phyloP scores from a whole-genome alignment of 1,140 invertebrate genomes.

The Drosophila seguyi region DNA sequence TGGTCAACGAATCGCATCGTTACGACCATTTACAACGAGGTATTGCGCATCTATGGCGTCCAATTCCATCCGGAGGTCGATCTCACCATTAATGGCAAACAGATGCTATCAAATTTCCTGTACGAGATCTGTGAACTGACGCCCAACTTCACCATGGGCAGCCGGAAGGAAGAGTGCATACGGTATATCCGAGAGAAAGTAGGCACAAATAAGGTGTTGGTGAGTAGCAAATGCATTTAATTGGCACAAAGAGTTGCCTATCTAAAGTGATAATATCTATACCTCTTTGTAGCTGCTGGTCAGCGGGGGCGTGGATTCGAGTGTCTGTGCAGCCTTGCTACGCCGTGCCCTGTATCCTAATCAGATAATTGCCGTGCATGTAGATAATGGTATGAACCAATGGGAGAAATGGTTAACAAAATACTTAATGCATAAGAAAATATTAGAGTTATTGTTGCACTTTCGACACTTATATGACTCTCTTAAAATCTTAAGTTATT shows the following conservation, averaged over 20 bases:
- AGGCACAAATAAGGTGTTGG: conserved; percentile 96
- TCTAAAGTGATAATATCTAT: not conserved
- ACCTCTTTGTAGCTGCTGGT: conserved; percentile 90
- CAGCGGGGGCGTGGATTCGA: conserved; percentile 99
- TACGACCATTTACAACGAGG: conserved; percentile 96
- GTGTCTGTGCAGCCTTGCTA: conserved; percentile 98
- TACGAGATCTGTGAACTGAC: conserved; percentile 95
- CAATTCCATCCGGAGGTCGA: conserved; percentile 99
- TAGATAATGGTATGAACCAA: conserved; percentile 93
- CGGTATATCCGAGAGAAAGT: conserved; percentile 96
- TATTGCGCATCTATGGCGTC: conserved; percentile 96
- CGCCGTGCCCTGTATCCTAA: conserved; percentile 95
- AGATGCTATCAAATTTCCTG: conserved; percentile 97
- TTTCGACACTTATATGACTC: no score
- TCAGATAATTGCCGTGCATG: conserved; percentile 98
- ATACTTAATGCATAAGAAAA: not conserved
- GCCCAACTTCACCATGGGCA: conserved; percentile 95
- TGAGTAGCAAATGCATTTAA: conserved; percentile 86
- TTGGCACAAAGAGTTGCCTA: not conserved
- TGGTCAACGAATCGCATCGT: conserved; percentile 93
- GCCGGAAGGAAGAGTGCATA: conserved; percentile 96
- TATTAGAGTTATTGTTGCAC: no score
- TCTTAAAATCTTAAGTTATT: not conserved
- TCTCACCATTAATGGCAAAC: conserved; percentile 95
- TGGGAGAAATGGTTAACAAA: not conserved